phyloP scores from a whole-genome alignment of 2,888 invertebrate genomes.

The Epinotia nisella region DNA sequence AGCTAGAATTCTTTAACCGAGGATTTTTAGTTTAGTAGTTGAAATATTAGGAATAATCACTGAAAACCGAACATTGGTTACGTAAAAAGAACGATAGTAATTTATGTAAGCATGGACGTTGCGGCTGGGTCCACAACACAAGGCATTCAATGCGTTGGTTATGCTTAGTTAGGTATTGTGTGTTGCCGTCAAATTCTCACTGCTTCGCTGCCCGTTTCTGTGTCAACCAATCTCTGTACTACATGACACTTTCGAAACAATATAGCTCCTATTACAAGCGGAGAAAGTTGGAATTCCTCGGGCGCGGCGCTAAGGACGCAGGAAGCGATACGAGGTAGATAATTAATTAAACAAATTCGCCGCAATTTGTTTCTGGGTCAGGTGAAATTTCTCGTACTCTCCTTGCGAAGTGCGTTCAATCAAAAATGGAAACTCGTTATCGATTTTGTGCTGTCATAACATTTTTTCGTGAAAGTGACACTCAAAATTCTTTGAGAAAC shows the following conservation, averaged over 20 bases:
- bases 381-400: constrained; percentile 45
- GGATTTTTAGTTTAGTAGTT: background rate
- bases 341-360: constrained; percentile 35
- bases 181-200: constrained; percentile 52
- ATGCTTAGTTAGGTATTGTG: constrained; percentile 53
- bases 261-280: constrained; percentile 20
- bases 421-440: constrained; percentile 41
- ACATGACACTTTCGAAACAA: constrained; percentile 10
- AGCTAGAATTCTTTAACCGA: no score
- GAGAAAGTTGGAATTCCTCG: constrained; percentile 23
- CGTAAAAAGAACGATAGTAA: constrained; percentile 45
- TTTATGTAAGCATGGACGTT: constrained; percentile 49
- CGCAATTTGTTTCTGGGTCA: constrained; percentile 45
- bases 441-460: constrained; percentile 18
- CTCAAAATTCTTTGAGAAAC: background rate
- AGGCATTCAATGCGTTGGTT: constrained; percentile 50
- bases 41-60: constrained; percentile 22
- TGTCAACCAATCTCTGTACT: constrained; percentile 36
- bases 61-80: constrained; percentile 41
- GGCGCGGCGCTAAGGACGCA: constrained; percentile 22
- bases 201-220: constrained; percentile 44
- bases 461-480: constrained; percentile 32
- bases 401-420: constrained; percentile 34
- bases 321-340: constrained; percentile 37
- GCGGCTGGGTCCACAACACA: constrained; percentile 44